These are phyloP conservation scores for Edolisoma coerulescens DNA, from an alignment of 2,113 vertebrate genomes.

Conservation along the genomic window DNA sequence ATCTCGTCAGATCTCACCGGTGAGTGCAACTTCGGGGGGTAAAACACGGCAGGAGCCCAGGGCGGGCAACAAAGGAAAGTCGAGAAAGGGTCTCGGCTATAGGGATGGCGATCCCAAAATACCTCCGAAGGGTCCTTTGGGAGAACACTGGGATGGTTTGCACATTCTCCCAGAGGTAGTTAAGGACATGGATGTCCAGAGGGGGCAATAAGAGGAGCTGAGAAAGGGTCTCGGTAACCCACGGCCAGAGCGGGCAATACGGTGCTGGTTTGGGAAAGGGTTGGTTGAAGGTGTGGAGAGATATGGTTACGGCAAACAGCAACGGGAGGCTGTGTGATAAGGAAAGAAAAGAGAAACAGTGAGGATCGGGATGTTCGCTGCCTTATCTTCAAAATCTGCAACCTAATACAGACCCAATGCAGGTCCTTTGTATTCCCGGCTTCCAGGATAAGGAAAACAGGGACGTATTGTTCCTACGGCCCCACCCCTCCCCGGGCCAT, in stretches of 20 bases:
- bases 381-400: not conserved
- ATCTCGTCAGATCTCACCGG: not conserved
- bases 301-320: not conserved
- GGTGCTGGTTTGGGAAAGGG: not conserved
- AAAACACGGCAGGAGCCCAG: rapidly evolving
- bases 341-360: not conserved
- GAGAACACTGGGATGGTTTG: not conserved
- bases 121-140: not conserved
- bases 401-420: not conserved
- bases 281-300: not conserved
- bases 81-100: rapidly evolving
- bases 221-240: not conserved
- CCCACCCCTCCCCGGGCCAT: not conserved
- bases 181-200: not conserved
- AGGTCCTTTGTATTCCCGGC: not conserved
- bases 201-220: not conserved
- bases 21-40: not conserved
- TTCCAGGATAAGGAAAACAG: not conserved
- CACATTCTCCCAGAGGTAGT: not conserved
- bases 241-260: no score
- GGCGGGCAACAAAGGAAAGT: not conserved
- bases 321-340: not conserved
- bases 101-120: not conserved
- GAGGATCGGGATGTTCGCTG: not conserved
- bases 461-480: not conserved